Evolutionary conservation across 2,888 invertebrate genomes (phyloP).

Genomic region (Sminthurides aquaticus): DNA sequence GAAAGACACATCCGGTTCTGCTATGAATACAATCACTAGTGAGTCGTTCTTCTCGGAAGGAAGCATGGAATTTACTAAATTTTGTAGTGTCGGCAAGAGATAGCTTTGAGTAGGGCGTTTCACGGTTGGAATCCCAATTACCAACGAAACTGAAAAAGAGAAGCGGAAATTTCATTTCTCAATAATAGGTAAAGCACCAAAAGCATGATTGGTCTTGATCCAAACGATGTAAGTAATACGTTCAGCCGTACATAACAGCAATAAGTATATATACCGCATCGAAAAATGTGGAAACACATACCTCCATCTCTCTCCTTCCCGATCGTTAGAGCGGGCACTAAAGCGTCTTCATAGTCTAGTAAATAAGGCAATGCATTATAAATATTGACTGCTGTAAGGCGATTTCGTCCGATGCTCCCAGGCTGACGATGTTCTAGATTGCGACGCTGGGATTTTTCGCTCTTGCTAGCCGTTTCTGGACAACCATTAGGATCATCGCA

Average conservation of each 20-base stretch:
- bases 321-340: constrained; percentile 69
- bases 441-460: not conserved
- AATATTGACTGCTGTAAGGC: constrained; percentile 46
- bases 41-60: constrained; percentile 65
- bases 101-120: constrained; percentile 80
- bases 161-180: not conserved
- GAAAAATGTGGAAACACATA: constrained; percentile 41
- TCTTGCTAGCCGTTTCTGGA: not conserved
- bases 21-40: constrained; percentile 76
- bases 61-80: constrained; percentile 70
- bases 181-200: too few species aligned
- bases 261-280: too few species aligned
- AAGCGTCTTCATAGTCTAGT: constrained; percentile 65
- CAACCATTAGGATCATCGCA: not conserved
- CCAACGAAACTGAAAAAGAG: constrained; percentile 59
- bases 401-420: constrained; percentile 23
- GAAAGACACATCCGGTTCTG: constrained; percentile 54
- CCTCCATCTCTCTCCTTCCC: constrained; percentile 63
- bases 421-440: not conserved
- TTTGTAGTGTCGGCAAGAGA: constrained; percentile 73
- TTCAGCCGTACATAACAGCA: too few species aligned
- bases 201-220: not conserved
- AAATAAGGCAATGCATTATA: constrained; percentile 83
- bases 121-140: constrained; percentile 84
- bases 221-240: too few species aligned